Evolutionary conservation across 2,888 invertebrate genomes (phyloP).

Genomic region (Clivina fossor): DNA sequence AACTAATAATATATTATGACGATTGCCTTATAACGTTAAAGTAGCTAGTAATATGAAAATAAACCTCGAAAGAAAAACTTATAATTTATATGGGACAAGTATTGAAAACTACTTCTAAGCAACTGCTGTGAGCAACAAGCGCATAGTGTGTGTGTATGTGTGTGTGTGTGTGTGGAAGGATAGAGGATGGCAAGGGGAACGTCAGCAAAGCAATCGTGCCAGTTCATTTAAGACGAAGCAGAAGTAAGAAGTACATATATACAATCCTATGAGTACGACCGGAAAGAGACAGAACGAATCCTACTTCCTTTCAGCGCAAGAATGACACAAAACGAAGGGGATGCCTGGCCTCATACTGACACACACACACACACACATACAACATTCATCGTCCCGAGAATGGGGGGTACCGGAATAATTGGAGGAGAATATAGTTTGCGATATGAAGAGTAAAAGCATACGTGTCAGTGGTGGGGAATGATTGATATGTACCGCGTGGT

Average conservation of each 20-base stretch:
- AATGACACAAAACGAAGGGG: not conserved
- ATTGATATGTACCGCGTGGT: slow-evolving; percentile 10
- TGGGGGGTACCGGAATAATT: slow-evolving; percentile 10
- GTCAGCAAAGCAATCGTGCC: not conserved
- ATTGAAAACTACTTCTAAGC: slow-evolving; percentile 5
- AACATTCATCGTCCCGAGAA: not conserved
- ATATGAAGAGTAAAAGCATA: not conserved
- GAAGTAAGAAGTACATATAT: slow-evolving; percentile 3
- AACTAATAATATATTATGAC: too few species aligned
- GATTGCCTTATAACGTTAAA: too few species aligned
- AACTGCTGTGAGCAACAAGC: slow-evolving; percentile 2
- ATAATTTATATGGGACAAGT: too few species aligned
- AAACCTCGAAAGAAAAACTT: too few species aligned
- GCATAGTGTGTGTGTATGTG: too few species aligned
- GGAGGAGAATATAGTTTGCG: slow-evolving; percentile 10
- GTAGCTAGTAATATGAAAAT: too few species aligned
- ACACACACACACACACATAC: too few species aligned
- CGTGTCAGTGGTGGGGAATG: slow-evolving; percentile 20
- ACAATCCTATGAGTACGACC: not conserved
- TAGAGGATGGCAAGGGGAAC: not conserved
- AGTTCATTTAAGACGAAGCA: slow-evolving; percentile 9
- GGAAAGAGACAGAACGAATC: not conserved
- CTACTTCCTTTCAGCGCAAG: not conserved
- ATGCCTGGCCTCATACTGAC: too few species aligned
- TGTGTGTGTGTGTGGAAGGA: too few species aligned